Conservation (phyloP, 2,888 invertebrate genomes). For the Disparrhopalites patrizii region DNA sequence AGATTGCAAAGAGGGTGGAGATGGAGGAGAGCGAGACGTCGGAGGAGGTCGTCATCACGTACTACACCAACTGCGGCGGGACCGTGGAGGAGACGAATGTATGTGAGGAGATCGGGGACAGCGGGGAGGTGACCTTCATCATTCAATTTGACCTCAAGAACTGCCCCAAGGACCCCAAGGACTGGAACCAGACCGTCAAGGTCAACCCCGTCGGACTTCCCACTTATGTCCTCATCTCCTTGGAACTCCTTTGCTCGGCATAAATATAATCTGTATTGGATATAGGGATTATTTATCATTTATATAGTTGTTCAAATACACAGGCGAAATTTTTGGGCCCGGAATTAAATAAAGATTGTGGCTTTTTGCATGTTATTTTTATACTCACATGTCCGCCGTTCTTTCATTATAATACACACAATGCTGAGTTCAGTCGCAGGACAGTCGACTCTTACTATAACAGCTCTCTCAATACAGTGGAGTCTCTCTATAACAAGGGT, state of each 20-base stretch:
- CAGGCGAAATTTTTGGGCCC: too few relatives aligned
- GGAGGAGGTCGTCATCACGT: neutral
- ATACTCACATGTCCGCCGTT: too few relatives aligned
- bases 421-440: too few relatives aligned
- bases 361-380: too few relatives aligned
- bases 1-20: neutral
- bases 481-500: too few relatives aligned
- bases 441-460: too few relatives aligned
- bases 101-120: neutral
- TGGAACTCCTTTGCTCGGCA: conserved; percentile 1
- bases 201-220: neutral
- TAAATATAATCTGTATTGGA: too few relatives aligned
- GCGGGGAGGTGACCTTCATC: neutral
- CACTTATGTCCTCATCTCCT: neutral
- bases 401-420: too few relatives aligned
- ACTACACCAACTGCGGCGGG: neutral
- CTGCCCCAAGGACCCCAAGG: neutral
- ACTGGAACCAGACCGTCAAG: conserved; percentile 6
- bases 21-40: neutral
- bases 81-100: neutral
- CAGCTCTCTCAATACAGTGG: too few relatives aligned
- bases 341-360: too few relatives aligned
- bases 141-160: neutral
- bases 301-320: too few relatives aligned
- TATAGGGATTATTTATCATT: too few relatives aligned